Evolutionary conservation across 2,888 invertebrate species (phyloP), one percentile per base, ranked within the genome.

Genomic region (Yponomeuta sedellus): DNA sequence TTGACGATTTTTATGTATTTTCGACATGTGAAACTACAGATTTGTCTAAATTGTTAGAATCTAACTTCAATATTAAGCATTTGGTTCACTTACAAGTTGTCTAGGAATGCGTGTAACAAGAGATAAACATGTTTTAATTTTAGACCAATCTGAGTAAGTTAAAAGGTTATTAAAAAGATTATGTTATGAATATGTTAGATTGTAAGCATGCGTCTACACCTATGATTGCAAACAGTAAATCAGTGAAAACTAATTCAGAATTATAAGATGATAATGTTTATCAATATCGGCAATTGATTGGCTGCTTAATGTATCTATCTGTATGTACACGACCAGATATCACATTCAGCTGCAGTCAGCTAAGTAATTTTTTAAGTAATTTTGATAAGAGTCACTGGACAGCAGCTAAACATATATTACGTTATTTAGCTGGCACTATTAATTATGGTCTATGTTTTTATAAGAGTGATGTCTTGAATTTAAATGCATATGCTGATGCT

Each of bases 1-100:
- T 67, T 10, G 69, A 69, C 52, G 66, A 69, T 61, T 64, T 69
- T 20, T 63, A 25, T 66, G 20, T 66, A 16, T 66, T 62, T 58
- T 25, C 11, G 16, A 63, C 63, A 16, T 19, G 39, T 19, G 16
- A 19, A 4, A 58, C 20, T 58, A 44, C 57, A 58, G 10, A 57
- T 12, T 58, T 66, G 16, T 63, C 40, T 10, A 56, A n/a, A 34
- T n/a, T 63, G 11, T 34, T 66, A 6, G 6, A 52, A n/a, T 8
- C 22, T 25, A 16, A 62, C 19, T 66, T 61, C 28, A 16, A 44
- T 52, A 52, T 52, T 10, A 66, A 61, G 20, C 12, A 34, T 52
- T 66, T 22, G 66, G 66, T 22, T 8, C 12, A 19, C n/a, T 66
- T 3, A 61, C 16, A 28, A 61, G 61, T 16, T 62, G 64, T 52